Evolutionary conservation across 2,113 vertebrate genomes (phyloP), one percentile per base, ranked within the genome.

Genomic region (Zingel zingel): DNA sequence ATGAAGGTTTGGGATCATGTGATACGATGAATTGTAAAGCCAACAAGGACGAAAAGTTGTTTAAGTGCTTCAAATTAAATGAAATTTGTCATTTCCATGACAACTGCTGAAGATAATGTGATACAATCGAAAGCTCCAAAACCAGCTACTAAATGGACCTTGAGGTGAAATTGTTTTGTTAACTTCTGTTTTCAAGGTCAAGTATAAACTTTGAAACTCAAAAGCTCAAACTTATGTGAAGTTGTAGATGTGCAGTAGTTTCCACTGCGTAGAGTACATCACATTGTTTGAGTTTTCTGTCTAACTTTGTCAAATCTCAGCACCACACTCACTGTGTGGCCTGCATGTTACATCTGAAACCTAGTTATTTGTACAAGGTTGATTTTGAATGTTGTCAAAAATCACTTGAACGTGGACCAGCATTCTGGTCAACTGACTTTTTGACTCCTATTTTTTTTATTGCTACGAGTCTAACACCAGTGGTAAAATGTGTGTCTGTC

Each of bases 231-330:
- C 15, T 8, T 18, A 16, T 48, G 36, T 53, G 3, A 23, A 8
- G 5, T 21, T 62, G n/a, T 48, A 74, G 51, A 59, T 80, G 45
- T 61, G 7, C 43, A 63, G 48, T 15, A 57, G 57, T 54, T 64
- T 48, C 64, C 56, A 53, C 27, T 30, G 39, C 2, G 4, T 5
- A 30, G 2, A 16, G 11, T 11, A 21, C 18, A 53, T 39, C 10
- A 53, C 10, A 43, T 1, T 27, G 69, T 47, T 33, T 15, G 56
- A 59, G 39, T 21, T 30, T 45, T 62, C 57, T 61, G 15, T 78
- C 13, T 6, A 25, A 62, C 21, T 59, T 45, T 14, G 16, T 57
- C 14, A 14, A 10, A 15, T 39, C 56, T 30, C 43, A 16, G 25
- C 27, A 48, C 12, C 57, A n/a, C 12, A 18, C 73, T 61, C 70